Percentiles rank a stretch among this genome's conserved stretches.
phyloP scores from a whole-genome alignment of 2,113 vertebrate genomes.

The Archilochus colubris region DNA sequence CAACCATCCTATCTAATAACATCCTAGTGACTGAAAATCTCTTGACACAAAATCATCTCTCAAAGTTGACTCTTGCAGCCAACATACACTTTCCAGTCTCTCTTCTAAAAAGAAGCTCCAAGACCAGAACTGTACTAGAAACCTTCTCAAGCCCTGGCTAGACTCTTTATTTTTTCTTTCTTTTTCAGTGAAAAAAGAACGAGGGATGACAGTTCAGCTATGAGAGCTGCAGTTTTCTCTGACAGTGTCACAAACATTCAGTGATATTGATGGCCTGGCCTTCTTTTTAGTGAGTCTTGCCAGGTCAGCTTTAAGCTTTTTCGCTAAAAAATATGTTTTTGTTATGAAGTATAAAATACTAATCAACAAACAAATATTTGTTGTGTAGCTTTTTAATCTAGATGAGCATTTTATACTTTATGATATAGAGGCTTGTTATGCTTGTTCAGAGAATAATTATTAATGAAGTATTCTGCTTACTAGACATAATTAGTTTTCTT shows the following conservation, averaged over 20 bases:
- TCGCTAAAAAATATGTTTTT: not conserved
- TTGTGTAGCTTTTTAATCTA: not conserved
- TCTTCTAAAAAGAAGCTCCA: not conserved
- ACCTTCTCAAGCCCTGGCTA: not conserved
- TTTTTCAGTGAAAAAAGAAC: not conserved
- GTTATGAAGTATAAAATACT: not conserved
- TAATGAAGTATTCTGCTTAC: not conserved
- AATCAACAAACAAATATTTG: not conserved
- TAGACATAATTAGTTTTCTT: not conserved
- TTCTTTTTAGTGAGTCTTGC: not conserved
- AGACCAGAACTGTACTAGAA: not conserved
- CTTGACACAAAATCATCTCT: not conserved
- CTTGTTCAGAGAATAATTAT: not conserved
- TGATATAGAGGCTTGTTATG: not conserved
- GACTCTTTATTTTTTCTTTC: not conserved
- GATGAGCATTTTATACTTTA: not conserved
- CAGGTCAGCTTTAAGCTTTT: not conserved
- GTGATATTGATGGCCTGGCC: not conserved
- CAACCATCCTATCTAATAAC: not conserved
- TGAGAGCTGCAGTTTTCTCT: not conserved
- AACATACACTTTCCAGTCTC: not conserved
- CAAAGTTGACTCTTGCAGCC: not conserved
- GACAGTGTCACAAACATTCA: not conserved
- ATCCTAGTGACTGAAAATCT: not conserved
- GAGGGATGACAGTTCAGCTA: fast-evolving